Conservation (phyloP, 2,888 invertebrate genomes). For the Netelia melanura region DNA sequence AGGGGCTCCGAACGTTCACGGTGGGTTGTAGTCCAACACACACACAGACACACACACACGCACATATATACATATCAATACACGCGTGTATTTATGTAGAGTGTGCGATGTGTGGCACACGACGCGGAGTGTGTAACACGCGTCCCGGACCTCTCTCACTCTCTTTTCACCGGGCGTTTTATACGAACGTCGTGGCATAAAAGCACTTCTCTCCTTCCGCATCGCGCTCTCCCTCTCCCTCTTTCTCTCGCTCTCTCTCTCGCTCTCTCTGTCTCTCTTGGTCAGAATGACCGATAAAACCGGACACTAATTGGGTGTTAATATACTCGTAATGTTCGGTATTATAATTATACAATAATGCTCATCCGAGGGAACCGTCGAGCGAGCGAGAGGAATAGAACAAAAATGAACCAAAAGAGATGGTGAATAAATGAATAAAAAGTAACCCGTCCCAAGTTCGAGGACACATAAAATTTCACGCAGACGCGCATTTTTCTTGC, state of each 20-base stretch:
- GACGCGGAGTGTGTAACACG: constrained; percentile 62
- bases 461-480: constrained; percentile 33
- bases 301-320: constrained; percentile 78
- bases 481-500: constrained; percentile 6
- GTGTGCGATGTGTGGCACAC: constrained; percentile 62
- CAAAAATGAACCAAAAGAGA: background rate
- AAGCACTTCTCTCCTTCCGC: constrained; percentile 73
- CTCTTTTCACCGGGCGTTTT: constrained; percentile 57
- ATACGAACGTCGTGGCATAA: constrained; percentile 75
- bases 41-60: background rate
- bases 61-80: constrained; percentile 1
- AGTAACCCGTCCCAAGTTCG: constrained; percentile 27
- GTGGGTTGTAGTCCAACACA: constrained; percentile 51
- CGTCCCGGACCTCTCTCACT: constrained; percentile 59
- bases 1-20: constrained; percentile 61
- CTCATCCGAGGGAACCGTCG: constrained; percentile 41
- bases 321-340: constrained; percentile 75
- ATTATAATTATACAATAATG: constrained; percentile 70
- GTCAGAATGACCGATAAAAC: constrained; percentile 72
- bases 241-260: constrained; percentile 17
- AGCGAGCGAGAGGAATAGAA: background rate
- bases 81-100: constrained; percentile 4
- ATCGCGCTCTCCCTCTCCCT: constrained; percentile 55
- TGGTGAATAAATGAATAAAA: constrained; percentile 29
- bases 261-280: constrained; percentile 22